Evolutionary conservation across 2,888 invertebrate genomes (phyloP), one percentile per base, ranked within the genome.

Genomic region (Rhagophthalmus giganteus): DNA sequence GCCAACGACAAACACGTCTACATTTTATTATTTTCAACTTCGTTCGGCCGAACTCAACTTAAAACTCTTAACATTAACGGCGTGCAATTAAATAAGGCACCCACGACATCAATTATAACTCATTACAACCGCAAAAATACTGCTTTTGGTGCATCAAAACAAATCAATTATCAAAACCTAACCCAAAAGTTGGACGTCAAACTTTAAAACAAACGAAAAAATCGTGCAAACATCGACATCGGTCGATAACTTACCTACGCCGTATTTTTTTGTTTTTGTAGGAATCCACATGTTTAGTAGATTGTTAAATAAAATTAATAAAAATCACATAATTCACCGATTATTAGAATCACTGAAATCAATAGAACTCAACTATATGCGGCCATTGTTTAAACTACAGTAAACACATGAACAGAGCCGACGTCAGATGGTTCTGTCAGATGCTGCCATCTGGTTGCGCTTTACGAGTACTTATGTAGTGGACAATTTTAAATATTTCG

Each of bases 161-260:
- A 44, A 44, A 54, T 49, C 40, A 44, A 49, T 54, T 40, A 48
- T 25, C 6, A 46, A 48, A 52, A 54, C 51, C 53, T 54, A 57
- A 58, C 47, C 50, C 44, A 51, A 56, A 27, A 48, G 14, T 32
- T 38, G 39, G 31, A 57, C 49, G 52, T 52, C 42, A 52, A 48
- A 52, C 11, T 20, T 39, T 25, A 26, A 20, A 30, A 31, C 30
- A 2, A 20, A 33, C 14, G 10, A 42, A 42, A 38, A 27, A 31
- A 53, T 54, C 46, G n/a, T n/a, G n/a, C n/a, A n/a, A n/a, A n/a
- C n/a, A n/a, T n/a, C n/a, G n/a, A n/a, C n/a, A n/a, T n/a, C n/a
- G n/a, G n/a, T n/a, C n/a, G n/a, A n/a, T n/a, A n/a, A 80, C 86
- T 84, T 78, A 86, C 86, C 86, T 74, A 86, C 85, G 66, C 83